phyloP scores from a whole-genome alignment of 2,888 invertebrate genomes.

The Azorinus chamasolen region DNA sequence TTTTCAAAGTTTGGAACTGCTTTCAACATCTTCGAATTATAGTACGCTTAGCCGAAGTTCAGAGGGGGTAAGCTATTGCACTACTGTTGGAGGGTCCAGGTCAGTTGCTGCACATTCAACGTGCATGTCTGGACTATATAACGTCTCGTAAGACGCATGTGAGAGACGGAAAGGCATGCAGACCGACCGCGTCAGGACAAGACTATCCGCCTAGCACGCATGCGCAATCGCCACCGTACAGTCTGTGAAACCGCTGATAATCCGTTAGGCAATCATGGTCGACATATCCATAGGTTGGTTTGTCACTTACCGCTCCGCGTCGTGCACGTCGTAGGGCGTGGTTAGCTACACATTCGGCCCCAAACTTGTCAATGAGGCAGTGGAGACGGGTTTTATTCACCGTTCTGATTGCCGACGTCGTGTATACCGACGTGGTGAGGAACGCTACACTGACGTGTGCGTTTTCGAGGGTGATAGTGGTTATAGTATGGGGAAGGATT shows the following conservation, averaged over 20 bases:
- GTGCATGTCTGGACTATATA: too few species aligned
- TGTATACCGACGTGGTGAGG: slow-evolving; percentile 24
- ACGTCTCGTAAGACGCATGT: too few species aligned
- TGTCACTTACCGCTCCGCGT: slow-evolving; percentile 18
- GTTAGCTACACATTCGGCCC: slow-evolving; percentile 11
- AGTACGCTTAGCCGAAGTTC: too few species aligned
- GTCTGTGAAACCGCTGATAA: background rate
- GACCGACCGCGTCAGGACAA: too few species aligned
- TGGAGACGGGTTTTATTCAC: slow-evolving; percentile 20
- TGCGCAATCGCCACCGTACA: background rate
- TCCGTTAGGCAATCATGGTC: background rate
- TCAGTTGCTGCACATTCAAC: too few species aligned
- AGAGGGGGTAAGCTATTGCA: too few species aligned
- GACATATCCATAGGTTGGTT: background rate
- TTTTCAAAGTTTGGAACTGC: too few species aligned
- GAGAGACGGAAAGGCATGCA: too few species aligned
- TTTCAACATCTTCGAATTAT: too few species aligned
- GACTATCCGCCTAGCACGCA: background rate
- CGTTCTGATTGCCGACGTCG: slow-evolving; percentile 17
- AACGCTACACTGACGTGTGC: slow-evolving; percentile 15
- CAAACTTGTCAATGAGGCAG: slow-evolving; percentile 18
- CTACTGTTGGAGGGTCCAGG: too few species aligned
- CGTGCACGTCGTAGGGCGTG: slow-evolving; percentile 2
- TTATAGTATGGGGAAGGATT: background rate
- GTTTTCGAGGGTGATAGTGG: slow-evolving; percentile 12